phyloP scores from a whole-genome alignment of 2,113 vertebrate genomes.

The Brachypteracias leptosomus region DNA sequence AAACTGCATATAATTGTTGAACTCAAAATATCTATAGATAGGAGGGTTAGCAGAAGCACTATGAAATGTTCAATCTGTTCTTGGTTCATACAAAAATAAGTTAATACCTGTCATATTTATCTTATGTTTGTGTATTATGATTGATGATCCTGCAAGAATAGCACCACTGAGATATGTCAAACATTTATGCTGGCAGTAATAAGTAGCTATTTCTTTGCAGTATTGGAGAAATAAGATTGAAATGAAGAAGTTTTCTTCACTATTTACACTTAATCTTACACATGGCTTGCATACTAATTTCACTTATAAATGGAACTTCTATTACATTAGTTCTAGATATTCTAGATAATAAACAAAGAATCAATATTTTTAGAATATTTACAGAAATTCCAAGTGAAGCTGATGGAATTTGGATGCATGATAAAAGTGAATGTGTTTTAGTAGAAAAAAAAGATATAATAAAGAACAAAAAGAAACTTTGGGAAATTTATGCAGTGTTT shows the following conservation, averaged over 20 bases:
- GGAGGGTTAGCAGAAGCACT: background rate
- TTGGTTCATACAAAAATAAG: background rate
- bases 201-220: background rate
- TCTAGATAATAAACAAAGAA: background rate
- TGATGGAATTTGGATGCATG: background rate
- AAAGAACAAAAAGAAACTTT: background rate
- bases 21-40: background rate
- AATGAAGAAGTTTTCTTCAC: background rate
- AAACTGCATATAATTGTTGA: background rate
- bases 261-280: background rate
- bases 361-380: background rate
- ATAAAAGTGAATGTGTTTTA: background rate
- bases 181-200: background rate
- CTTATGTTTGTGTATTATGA: background rate
- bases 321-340: background rate
- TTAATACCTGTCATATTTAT: background rate
- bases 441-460: background rate
- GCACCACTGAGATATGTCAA: background rate
- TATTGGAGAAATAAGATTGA: background rate
- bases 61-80: background rate
- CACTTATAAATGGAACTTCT: background rate
- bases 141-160: background rate
- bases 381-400: background rate
- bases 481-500: background rate
- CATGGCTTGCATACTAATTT: background rate